These are phyloP conservation scores for Shinisaurus crocodilurus DNA, from an alignment of 2,113 vertebrate genomes.

Conservation along the genomic window DNA sequence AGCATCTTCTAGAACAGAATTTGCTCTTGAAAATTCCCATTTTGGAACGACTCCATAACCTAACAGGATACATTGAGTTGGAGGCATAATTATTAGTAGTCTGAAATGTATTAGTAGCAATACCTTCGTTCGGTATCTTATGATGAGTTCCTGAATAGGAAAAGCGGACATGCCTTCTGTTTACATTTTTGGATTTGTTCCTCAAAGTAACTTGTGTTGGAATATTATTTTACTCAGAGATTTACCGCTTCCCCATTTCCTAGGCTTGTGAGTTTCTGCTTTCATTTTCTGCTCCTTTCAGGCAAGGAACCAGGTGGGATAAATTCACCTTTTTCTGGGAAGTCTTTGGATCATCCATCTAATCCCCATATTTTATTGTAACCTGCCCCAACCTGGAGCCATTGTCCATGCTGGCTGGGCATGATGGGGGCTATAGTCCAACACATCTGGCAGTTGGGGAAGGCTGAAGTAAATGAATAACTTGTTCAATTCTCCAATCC, in stretches of 20 bases:
- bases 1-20: neutral
- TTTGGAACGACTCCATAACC: no score
- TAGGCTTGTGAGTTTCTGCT: constrained; percentile 15
- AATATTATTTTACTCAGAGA: accelerated
- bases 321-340: no score
- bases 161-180: neutral
- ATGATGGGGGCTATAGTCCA: no score
- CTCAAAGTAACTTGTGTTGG: accelerated
- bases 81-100: neutral
- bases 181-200: neutral
- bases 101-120: neutral
- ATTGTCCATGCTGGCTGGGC: no score
- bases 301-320: no score
- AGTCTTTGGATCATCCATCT: no score
- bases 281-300: neutral
- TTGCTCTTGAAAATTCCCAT: neutral
- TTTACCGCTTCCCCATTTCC: accelerated
- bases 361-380: no score
- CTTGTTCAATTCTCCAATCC: no score
- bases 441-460: no score
- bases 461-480: no score
- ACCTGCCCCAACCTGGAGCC: no score
- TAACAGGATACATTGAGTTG: neutral
- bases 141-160: neutral
- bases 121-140: neutral